Evolutionary conservation across 2,113 vertebrate species (phyloP).

Genomic region (human (Homo sapiens)): GRCh38 chr1:39743501-39744000

Average conservation of each 20-base stretch:
- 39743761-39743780: not conserved
- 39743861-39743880: slow-evolving; percentile 93
- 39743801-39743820: not conserved
- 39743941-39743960: not conserved
- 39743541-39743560: not conserved
- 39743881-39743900: slow-evolving; percentile 86
- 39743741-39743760: not conserved
- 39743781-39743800: not conserved
- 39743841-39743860: slow-evolving; percentile 99
- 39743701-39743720: not conserved
- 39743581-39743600: not conserved
- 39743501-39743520: not conserved
- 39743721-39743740: not conserved
- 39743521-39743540: not conserved
- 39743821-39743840: slow-evolving; percentile 98
- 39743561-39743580: not conserved
- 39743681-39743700: not conserved
- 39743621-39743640: not conserved
- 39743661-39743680: not conserved
- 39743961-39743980: not conserved
- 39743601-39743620: not conserved
- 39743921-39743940: slow-evolving; percentile 83
- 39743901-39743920: slow-evolving; percentile 83
- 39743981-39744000: not conserved
- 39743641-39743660: not conserved